A percentile compares a stretch with the other conserved stretches of the same genome.
phyloP scores from a whole-genome alignment of 2,113 vertebrate species.

The Butorides virescens region DNA sequence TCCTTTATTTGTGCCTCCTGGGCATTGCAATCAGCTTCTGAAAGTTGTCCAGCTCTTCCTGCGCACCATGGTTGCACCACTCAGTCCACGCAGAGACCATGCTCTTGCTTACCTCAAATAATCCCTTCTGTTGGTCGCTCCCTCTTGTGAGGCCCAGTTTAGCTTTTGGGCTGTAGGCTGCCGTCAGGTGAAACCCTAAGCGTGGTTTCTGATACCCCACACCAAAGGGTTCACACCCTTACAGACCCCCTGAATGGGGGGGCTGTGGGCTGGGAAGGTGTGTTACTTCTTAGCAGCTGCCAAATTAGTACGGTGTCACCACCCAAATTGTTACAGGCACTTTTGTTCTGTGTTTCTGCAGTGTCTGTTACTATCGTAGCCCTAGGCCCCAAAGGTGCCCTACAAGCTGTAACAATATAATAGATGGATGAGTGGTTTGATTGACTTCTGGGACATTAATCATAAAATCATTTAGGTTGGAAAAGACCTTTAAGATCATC shows the following conservation, averaged over 20 bases:
- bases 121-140: neutral
- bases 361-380: neutral
- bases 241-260: rapidly evolving
- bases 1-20: neutral
- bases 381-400: neutral
- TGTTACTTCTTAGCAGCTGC: neutral
- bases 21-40: neutral
- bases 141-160: rapidly evolving
- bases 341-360: neutral
- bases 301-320: neutral
- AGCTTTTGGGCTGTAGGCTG: neutral
- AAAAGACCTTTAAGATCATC: no score
- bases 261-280: rapidly evolving
- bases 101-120: neutral
- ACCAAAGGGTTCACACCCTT: neutral
- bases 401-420: rapidly evolving
- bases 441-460: neutral
- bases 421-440: neutral
- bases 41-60: neutral
- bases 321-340: neutral
- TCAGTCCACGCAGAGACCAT: rapidly evolving
- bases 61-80: rapidly evolving
- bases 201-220: rapidly evolving
- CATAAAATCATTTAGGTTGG: no score
- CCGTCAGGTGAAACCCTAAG: neutral